Evolutionary conservation across 2,113 vertebrate species (phyloP).

Genomic region (Mystacornis crossleyi): DNA sequence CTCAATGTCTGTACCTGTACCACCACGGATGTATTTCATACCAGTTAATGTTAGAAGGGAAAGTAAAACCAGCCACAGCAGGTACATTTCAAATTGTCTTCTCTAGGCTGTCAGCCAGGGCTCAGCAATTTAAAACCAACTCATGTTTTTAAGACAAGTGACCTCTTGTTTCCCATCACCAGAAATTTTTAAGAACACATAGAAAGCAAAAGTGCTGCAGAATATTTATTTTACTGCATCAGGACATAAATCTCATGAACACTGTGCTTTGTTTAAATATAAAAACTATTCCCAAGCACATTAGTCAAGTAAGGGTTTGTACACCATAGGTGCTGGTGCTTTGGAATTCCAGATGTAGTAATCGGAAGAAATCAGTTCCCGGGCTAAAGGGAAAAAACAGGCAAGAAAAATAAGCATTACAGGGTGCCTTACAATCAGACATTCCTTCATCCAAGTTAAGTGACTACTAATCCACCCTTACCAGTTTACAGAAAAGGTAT

Average conservation of each 20-base stretch:
- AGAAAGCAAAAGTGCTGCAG: not conserved
- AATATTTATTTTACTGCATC: constrained; percentile 29
- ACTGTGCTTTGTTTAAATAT: not conserved
- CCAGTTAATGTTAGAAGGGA: not conserved
- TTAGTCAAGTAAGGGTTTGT: constrained; percentile 68
- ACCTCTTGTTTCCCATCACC: not conserved
- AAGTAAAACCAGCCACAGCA: not conserved
- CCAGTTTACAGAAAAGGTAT: constrained; percentile 45
- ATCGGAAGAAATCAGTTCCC: constrained; percentile 88
- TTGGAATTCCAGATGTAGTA: constrained; percentile 97
- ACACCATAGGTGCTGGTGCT: constrained; percentile 83
- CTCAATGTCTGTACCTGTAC: not conserved
- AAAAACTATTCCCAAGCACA: not conserved
- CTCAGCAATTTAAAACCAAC: not conserved
- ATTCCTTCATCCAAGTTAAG: constrained; percentile 17
- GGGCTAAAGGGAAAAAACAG: constrained; percentile 73
- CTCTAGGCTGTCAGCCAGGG: not conserved
- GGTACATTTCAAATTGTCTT: not conserved
- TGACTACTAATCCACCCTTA: constrained; percentile 42
- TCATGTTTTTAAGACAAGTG: not conserved
- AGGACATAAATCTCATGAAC: not conserved
- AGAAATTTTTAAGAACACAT: not conserved
- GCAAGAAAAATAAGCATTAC: constrained; percentile 27
- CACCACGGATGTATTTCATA: not conserved
- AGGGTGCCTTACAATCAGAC: not conserved